Evolutionary conservation across 2,888 invertebrate species (phyloP), one percentile per base, ranked within the genome.

Genomic region (Ectropis crepuscularia): DNA sequence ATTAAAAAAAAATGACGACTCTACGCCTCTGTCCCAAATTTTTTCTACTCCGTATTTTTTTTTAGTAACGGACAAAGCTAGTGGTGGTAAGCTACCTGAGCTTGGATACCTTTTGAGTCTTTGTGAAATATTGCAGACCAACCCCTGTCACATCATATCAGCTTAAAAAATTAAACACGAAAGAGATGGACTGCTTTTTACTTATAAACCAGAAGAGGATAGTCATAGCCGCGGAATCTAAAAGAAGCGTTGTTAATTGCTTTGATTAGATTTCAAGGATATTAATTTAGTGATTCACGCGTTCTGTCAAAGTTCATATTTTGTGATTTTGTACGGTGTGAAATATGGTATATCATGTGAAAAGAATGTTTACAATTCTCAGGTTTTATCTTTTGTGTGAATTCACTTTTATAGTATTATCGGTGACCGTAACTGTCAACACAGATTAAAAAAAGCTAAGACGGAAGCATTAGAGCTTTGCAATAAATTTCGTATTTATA

Each of bases 61-160:
- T 89, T 86, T 81, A 82, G 80, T 85, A 85, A 82, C 81, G 83
- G 87, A 87, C 87, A 85, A 82, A 87, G 87, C 82, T 82, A 85
- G 90, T 88, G 91, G 90, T 91, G 90, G 90, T 88, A 85, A 82
- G 90, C 92, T 92, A 92, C 92, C 92, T 92, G 92, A 88, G 87
- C 88, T 79, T 87, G 87, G 88, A 85, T 89, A 86, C 89, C 80
- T 87, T 85, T 84, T 77, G 85, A 82, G 85, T 83, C 81, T 77
- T 78, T 75, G 85, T 92, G 89, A 92, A 90, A 84, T 92, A 92
- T 92, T 87, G 84, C 87, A 71, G 82, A 72, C 86, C 90, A 88
- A 83, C 90, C 91, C 89, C 81, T 92, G 92, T 92, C 92, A 91
- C 91, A 90, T 79, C 91, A 90, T 79, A 85, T 79, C 79, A 80